A percentile compares a stretch with the other conserved stretches of the same genome.
These are phyloP conservation scores for Coptodon rendalli DNA, from an alignment of 2,113 vertebrate genomes.

Conservation along the genomic window DNA sequence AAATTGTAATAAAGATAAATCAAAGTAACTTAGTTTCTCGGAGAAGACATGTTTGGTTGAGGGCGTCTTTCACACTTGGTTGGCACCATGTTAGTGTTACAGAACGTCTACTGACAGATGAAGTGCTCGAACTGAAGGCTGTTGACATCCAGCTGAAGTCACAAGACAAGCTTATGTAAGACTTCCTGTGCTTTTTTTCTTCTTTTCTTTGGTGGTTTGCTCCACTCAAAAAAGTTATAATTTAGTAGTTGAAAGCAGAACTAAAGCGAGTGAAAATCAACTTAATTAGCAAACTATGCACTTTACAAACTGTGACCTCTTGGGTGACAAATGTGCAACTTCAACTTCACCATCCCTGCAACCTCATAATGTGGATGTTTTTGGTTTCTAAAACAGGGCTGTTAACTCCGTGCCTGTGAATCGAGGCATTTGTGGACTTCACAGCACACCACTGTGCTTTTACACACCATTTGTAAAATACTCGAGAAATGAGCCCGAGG, in stretches of 20 bases:
- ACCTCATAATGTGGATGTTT: not conserved
- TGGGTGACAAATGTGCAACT: not conserved
- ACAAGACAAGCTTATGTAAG: not conserved
- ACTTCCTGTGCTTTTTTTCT: not conserved
- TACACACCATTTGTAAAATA: not conserved
- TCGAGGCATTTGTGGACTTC: accelerated
- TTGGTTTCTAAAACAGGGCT: not conserved
- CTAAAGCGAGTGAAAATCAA: not conserved
- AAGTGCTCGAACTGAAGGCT: accelerated
- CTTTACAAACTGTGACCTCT: not conserved
- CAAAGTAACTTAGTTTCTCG: not conserved
- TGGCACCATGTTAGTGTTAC: not conserved
- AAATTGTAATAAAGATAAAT: not conserved
- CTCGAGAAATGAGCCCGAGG: not conserved
- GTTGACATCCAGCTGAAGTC: not conserved
- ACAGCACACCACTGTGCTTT: not conserved
- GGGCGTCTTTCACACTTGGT: not conserved
- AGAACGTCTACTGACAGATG: accelerated
- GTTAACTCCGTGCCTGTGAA: not conserved
- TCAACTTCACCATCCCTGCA: not conserved
- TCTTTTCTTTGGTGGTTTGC: not conserved
- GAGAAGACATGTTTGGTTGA: not conserved
- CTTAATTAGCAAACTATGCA: not conserved
- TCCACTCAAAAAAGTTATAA: not conserved
- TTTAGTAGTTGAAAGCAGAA: not conserved